Percentiles rank a stretch among this genome's conserved stretches.
Conservation (phyloP, 2,113 vertebrate species). For the Empidonax alnorum region DNA sequence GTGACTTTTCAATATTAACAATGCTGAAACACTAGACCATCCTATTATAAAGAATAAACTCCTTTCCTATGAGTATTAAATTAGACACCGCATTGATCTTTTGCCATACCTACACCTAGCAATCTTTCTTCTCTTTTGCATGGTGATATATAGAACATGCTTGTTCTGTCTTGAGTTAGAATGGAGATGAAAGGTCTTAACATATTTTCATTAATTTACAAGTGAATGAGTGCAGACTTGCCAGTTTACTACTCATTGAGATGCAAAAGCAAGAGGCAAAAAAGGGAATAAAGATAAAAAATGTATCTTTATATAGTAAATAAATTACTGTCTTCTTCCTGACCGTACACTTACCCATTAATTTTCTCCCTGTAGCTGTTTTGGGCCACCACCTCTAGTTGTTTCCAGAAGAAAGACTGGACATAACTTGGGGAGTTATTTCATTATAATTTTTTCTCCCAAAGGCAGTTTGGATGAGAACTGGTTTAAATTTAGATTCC, state of each 20-base stretch:
- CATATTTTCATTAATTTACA: constrained; percentile 24
- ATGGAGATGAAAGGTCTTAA: constrained; percentile 6
- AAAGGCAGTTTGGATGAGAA: background rate
- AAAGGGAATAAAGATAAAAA: background rate
- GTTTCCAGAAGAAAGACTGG: background rate
- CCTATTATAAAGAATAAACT: background rate
- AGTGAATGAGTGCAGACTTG: background rate
- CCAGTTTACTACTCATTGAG: background rate
- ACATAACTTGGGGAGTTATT: background rate
- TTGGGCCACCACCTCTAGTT: background rate
- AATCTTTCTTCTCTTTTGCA: background rate
- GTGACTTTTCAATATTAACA: background rate
- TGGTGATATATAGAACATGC: background rate
- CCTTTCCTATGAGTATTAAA: constrained; percentile 15
- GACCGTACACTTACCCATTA: background rate
- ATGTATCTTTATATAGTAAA: background rate
- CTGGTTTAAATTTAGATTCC: background rate
- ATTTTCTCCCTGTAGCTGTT: background rate
- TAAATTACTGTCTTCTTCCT: background rate
- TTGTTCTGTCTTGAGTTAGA: background rate
- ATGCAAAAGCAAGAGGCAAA: background rate
- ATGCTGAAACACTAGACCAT: constrained; percentile 9
- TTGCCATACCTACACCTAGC: background rate
- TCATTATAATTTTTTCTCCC: background rate
- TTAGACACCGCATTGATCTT: constrained; percentile 20